Evolutionary conservation across 2,113 vertebrate species (phyloP).

Genomic region (Myodes glareolus): DNA sequence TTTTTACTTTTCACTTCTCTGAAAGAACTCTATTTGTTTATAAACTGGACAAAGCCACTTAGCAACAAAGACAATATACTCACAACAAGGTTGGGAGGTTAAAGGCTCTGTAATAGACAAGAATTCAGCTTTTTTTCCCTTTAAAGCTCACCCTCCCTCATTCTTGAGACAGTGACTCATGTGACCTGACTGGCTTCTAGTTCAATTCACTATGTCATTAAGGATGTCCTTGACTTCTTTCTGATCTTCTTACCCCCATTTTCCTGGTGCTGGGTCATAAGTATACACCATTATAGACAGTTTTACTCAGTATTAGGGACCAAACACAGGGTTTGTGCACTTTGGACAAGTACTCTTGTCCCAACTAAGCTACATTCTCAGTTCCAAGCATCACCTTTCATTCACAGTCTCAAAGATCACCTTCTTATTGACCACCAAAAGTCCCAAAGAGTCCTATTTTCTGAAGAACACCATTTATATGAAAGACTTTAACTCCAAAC

Average conservation of each 20-base stretch:
- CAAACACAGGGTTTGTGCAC: not conserved
- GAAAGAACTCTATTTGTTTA: not conserved
- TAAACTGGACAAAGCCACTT: not conserved
- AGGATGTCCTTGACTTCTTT: not conserved
- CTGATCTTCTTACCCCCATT: not conserved
- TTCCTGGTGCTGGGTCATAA: not conserved
- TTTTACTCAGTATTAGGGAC: not conserved
- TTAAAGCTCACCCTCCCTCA: not conserved
- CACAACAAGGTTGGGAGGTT: not conserved
- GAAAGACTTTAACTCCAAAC: conserved; percentile 48
- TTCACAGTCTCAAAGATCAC: not conserved
- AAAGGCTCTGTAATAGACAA: not conserved
- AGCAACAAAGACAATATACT: not conserved
- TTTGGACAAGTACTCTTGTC: not conserved
- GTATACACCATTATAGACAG: too few species aligned
- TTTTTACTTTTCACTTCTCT: not conserved
- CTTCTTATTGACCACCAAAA: not conserved
- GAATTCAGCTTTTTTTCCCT: not conserved
- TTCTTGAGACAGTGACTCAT: not conserved
- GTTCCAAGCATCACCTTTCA: not conserved
- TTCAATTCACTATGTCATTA: not conserved
- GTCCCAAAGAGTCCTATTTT: not conserved
- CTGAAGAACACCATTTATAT: conserved; percentile 32
- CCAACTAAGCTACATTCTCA: too few species aligned
- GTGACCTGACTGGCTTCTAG: not conserved